Evolutionary conservation across 2,113 vertebrate genomes (phyloP).

Genomic region (Acinonyx jubatus): DNA sequence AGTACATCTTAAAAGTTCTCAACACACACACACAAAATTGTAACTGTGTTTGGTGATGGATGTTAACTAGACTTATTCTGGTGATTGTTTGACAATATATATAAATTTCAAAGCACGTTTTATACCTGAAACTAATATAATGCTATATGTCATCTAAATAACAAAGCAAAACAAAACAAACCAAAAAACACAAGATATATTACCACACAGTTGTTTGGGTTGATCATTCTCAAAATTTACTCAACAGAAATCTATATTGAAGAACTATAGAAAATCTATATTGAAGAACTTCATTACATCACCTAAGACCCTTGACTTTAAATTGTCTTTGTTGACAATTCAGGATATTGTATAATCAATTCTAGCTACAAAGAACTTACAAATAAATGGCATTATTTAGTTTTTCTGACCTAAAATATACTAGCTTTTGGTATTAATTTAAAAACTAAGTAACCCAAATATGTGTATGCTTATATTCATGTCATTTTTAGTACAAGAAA

Average conservation of each 20-base stretch:
- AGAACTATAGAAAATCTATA: not conserved
- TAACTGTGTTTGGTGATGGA: not conserved
- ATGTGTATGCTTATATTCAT: not conserved
- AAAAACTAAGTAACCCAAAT: not conserved
- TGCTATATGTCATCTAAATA: not conserved
- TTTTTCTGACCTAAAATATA: not conserved
- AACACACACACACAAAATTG: not conserved
- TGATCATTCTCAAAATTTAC: not conserved
- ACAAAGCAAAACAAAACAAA: not conserved
- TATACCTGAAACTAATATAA: not conserved
- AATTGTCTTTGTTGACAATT: not conserved
- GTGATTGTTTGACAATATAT: not conserved
- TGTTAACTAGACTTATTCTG: not conserved
- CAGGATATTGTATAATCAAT: not conserved
- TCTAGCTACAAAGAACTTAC: not conserved
- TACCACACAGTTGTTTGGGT: not conserved
- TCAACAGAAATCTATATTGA: not conserved
- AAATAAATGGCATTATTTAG: not conserved
- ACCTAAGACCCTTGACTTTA: not conserved
- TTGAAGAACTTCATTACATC: not conserved
- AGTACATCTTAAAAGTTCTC: not conserved
- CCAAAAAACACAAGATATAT: not conserved
- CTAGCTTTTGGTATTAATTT: not conserved
- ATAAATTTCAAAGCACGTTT: not conserved
- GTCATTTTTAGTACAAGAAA: not conserved